Evolutionary conservation across 2,113 vertebrate genomes (phyloP).

Genomic region (Chinchilla lanigera): DNA sequence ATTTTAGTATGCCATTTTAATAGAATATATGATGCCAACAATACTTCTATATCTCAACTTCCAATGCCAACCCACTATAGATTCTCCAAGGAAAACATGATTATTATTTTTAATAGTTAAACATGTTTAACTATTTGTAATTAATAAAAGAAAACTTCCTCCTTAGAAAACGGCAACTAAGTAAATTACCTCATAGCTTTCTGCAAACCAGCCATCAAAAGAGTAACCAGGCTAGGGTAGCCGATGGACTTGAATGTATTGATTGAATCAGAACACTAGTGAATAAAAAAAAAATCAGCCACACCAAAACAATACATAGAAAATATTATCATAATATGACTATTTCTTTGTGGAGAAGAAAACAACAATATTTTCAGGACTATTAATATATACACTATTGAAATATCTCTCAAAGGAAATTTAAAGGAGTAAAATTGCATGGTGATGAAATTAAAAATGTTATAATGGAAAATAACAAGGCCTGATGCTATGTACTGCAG

Average conservation of each 20-base stretch:
- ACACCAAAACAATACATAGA: background rate
- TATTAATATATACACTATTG: background rate
- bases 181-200: background rate
- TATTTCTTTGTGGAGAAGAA: background rate
- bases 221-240: background rate
- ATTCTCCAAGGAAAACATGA: conserved; percentile 8
- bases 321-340: background rate
- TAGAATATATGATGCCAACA: background rate
- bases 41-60: background rate
- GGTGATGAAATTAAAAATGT: background rate
- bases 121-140: background rate
- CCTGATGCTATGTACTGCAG: background rate
- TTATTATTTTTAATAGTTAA: background rate
- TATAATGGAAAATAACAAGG: background rate
- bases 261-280: background rate
- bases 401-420: conserved; percentile 8
- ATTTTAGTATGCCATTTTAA: background rate
- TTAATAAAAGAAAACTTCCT: background rate
- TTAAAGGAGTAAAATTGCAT: background rate
- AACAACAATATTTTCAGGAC: background rate
- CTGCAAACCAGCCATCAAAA: background rate
- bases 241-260: background rate
- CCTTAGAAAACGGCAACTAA: background rate
- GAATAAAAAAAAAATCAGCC: background rate
- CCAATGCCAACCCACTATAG: background rate